Conservation (phyloP, 2,797 vertebrate genomes). For the Helicolenus hilgendorfi region DNA sequence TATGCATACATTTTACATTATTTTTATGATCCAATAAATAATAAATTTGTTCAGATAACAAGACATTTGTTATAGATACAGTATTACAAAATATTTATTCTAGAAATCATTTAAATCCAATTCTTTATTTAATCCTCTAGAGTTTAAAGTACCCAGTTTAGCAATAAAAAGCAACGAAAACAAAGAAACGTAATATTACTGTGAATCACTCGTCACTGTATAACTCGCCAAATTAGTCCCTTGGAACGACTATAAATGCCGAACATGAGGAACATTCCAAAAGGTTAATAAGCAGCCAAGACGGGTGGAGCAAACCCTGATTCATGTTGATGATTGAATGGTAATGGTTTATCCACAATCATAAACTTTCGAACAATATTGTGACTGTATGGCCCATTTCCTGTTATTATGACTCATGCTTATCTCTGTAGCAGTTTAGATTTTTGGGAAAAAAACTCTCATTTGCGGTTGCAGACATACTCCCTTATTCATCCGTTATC, state of each 20-base stretch:
- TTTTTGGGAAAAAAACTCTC: background rate
- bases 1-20: background rate
- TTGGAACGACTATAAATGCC: too few species aligned
- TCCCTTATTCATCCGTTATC: background rate
- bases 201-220: background rate
- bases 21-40: background rate
- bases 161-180: background rate
- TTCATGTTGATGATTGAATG: constrained; percentile 7
- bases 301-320: background rate
- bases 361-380: background rate
- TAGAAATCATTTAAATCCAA: background rate
- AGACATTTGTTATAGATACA: background rate
- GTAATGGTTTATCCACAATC: too few species aligned
- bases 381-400: background rate
- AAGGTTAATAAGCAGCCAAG: background rate
- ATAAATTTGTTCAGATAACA: background rate
- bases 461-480: background rate
- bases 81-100: background rate
- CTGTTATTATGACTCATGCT: too few species aligned
- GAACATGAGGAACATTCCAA: background rate
- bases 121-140: background rate
- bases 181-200: background rate
- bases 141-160: background rate
- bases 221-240: background rate
- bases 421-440: background rate